Evolutionary conservation across 1,140 invertebrate species (phyloP).

Genomic region (Calliphora vicina): DNA sequence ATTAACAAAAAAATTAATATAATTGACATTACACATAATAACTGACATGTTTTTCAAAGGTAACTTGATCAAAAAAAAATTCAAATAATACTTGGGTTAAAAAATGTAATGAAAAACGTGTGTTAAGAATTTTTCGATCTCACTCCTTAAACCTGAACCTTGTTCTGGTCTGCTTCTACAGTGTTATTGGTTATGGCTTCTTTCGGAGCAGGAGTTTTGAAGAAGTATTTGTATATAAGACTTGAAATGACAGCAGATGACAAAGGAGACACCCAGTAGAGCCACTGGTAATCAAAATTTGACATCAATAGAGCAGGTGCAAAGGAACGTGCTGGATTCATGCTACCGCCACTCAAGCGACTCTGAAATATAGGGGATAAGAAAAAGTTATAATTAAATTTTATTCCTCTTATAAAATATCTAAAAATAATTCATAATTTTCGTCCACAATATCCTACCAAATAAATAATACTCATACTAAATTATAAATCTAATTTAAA

Average conservation of each 20-base stretch:
- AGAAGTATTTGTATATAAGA: not conserved
- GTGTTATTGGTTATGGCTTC: not conserved
- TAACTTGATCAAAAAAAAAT: no score
- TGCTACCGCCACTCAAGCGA: slow-evolving; percentile 76
- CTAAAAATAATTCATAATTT: no score
- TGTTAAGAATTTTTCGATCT: no score
- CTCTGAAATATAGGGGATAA: slow-evolving; percentile 64
- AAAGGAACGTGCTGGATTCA: slow-evolving; percentile 83
- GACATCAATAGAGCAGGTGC: slow-evolving; percentile 77
- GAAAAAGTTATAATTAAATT: not conserved
- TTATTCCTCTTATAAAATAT: no score
- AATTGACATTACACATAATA: no score
- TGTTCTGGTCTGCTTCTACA: slow-evolving; percentile 51
- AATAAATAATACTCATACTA: no score
- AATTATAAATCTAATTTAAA: no score
- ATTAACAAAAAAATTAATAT: no score
- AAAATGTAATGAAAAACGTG: no score
- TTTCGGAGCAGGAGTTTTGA: not conserved
- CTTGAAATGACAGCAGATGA: not conserved
- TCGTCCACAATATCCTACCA: no score
- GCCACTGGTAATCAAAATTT: slow-evolving; percentile 76
- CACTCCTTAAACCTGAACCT: not conserved
- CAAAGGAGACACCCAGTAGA: slow-evolving; percentile 65
- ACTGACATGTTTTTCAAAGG: no score
- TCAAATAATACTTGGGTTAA: no score